Percentiles rank a stretch among this genome's conserved stretches.
Evolutionary conservation across 2,113 vertebrate genomes (phyloP).

Genomic region (Peromyscus maniculatus): DNA sequence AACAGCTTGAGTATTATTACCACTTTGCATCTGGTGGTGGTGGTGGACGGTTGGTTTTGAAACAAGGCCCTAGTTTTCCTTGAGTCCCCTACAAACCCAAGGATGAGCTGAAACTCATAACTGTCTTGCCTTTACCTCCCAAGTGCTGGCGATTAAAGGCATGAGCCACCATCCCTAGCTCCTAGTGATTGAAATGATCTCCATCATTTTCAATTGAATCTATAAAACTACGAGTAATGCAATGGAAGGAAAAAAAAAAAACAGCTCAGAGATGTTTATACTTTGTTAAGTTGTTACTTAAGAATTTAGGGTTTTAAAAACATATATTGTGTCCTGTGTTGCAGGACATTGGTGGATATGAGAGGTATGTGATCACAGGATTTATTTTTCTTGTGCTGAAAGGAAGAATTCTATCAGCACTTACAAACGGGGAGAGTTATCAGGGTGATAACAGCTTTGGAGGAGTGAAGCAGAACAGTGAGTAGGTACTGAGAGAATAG

Average conservation of each 20-base stretch:
- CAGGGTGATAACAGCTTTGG: not conserved
- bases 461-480: not conserved
- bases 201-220: not conserved
- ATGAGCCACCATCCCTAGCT: not conserved
- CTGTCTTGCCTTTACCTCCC: not conserved
- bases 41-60: not conserved
- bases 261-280: not conserved
- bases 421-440: not conserved
- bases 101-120: not conserved
- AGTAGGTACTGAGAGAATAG: not conserved
- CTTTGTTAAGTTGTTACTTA: not conserved
- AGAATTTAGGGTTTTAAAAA: not conserved
- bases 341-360: not conserved
- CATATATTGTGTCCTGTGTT: not conserved
- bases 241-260: not conserved
- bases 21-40: not conserved
- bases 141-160: not conserved
- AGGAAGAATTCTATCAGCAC: not conserved
- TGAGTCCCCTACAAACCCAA: not conserved
- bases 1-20: conserved; percentile 49
- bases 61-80: no score
- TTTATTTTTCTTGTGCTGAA: not conserved
- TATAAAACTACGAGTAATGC: not conserved
- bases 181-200: not conserved
- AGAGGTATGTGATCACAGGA: not conserved